Percentiles rank a stretch among this genome's conserved stretches.
Evolutionary conservation across 2,888 invertebrate species (phyloP).

Genomic region (Heliconius charithonia): DNA sequence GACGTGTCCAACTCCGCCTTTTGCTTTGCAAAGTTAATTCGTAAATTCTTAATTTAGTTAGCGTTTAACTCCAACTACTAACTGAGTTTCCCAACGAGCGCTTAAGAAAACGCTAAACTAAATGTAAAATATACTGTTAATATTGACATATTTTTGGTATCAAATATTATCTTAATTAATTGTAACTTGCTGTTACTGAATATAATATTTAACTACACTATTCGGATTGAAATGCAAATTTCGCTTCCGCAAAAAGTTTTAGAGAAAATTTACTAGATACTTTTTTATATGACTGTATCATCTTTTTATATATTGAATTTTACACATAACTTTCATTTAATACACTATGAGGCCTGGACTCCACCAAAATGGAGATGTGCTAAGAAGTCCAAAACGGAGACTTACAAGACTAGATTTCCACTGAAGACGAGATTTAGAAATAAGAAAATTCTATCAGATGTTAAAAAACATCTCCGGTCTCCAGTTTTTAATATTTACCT

Average conservation of each 20-base stretch:
- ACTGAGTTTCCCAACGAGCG: conserved; percentile 11
- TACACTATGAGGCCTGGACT: too few relatives aligned
- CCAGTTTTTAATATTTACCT: too few relatives aligned
- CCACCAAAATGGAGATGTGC: too few relatives aligned
- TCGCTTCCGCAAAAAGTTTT: conserved; percentile 10
- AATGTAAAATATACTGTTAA: conserved; percentile 14
- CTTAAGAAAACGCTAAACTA: conserved; percentile 17
- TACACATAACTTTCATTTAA: background rate
- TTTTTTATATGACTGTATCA: background rate
- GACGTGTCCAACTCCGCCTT: conserved; percentile 5
- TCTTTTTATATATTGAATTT: background rate
- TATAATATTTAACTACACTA: conserved; percentile 8
- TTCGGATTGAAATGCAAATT: conserved; percentile 5
- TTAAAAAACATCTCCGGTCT: too few relatives aligned
- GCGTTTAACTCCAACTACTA: conserved; percentile 5
- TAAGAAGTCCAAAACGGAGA: too few relatives aligned
- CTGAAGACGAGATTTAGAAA: too few relatives aligned
- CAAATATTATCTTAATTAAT: conserved; percentile 12
- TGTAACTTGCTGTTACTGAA: background rate
- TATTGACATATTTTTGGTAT: conserved; percentile 19
- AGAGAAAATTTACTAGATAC: background rate
- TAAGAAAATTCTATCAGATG: too few relatives aligned
- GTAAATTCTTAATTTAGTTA: conserved; percentile 25
- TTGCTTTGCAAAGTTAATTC: conserved; percentile 3
- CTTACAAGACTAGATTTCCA: too few relatives aligned